Evolutionary conservation across 2,797 vertebrate genomes (phyloP).

Genomic region (Crocidura indochinensis): DNA sequence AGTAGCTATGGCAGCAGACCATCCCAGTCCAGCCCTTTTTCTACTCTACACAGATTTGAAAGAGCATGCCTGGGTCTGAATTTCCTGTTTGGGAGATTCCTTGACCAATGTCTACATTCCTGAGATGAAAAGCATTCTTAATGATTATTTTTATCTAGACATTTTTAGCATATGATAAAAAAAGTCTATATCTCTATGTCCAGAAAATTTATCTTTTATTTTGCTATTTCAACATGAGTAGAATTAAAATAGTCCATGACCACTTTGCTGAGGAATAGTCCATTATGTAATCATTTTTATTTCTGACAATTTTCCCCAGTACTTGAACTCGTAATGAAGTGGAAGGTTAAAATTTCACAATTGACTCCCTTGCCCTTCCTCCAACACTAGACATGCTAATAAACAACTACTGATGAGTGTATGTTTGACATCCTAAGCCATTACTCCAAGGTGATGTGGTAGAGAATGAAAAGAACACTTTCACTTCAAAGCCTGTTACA

Average conservation of each 20-base stretch:
- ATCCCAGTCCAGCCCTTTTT: background rate
- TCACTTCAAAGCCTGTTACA: background rate
- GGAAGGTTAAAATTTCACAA: background rate
- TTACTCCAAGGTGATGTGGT: background rate
- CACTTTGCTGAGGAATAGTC: background rate
- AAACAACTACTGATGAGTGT: background rate
- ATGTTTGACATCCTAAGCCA: background rate
- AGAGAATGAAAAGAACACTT: background rate
- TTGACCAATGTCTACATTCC: background rate
- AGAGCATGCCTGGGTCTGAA: too few relatives aligned
- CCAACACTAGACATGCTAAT: background rate
- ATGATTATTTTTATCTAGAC: background rate
- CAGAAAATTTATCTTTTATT: background rate
- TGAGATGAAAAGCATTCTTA: conserved; percentile 9
- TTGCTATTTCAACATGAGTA: conserved; percentile 27
- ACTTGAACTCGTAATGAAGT: conserved; percentile 32
- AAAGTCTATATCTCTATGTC: background rate
- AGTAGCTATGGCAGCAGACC: fast-evolving
- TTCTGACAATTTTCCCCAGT: background rate
- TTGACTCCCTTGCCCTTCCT: background rate
- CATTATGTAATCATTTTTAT: conserved; percentile 19
- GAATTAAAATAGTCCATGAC: background rate
- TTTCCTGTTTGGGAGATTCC: background rate
- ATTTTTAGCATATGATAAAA: background rate
- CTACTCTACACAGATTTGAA: background rate